These are phyloP conservation scores for Tenebrio molitor DNA, from an alignment of 1,140 invertebrate genomes.

Conservation along the genomic window DNA sequence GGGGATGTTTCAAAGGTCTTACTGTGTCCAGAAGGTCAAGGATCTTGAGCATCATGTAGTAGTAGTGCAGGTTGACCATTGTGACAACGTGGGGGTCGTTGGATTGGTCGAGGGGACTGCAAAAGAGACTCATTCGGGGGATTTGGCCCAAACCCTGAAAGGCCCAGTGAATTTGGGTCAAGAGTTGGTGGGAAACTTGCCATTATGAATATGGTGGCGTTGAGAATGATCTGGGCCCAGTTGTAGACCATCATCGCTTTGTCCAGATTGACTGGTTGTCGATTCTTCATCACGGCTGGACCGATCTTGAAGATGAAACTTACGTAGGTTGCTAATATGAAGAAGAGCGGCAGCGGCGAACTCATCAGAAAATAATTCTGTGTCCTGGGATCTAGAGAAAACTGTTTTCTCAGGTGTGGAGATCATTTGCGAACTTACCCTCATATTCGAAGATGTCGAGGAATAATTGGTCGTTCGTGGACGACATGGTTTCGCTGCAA, in stretches of 20 bases:
- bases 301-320: conserved; percentile 78
- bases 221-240: conserved; percentile 77
- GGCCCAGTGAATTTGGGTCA: too few relatives aligned
- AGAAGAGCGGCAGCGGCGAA: conserved; percentile 71
- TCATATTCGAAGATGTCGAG: too few relatives aligned
- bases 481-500: too few relatives aligned
- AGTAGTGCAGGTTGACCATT: not conserved
- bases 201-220: conserved; percentile 73
- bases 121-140: not conserved
- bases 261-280: conserved; percentile 80
- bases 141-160: too few relatives aligned
- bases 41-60: conserved; percentile 8
- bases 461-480: too few relatives aligned
- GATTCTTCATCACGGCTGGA: conserved; percentile 80
- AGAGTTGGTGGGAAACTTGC: conserved; percentile 66
- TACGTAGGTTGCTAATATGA: conserved; percentile 76
- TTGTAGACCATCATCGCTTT: conserved; percentile 83
- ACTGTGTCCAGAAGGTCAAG: conserved; percentile 30
- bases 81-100: not conserved
- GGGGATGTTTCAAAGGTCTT: too few relatives aligned
- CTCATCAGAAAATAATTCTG: conserved; percentile 74
- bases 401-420: too few relatives aligned
- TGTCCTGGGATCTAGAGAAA: conserved; percentile 75
- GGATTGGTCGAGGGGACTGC: conserved; percentile 9
- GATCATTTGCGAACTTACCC: too few relatives aligned